Evolutionary conservation across 64 coral and sea anemone genomes (phyloP), one percentile per base, ranked within the genome.

Genomic region (Actinia tenebrosa): DNA sequence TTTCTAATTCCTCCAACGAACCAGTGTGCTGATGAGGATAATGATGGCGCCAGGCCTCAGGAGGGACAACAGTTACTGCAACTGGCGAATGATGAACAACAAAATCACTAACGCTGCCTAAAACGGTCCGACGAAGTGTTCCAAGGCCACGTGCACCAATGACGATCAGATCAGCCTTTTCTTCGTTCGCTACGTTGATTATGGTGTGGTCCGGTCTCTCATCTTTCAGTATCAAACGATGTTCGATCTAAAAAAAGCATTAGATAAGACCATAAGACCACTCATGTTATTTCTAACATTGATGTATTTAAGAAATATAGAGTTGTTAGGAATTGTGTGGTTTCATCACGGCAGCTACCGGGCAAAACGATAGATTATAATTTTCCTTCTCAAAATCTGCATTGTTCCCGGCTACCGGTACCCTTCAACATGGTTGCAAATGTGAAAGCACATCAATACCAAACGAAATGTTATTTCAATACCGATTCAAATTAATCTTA

Each of bases 41-140:
- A 81, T 81, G 79, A 23, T 81, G 79, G 18, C 50, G 43, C 79
- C 79, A 81, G 3, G 79, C 43, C 27, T 81, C 84, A 19, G 83
- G 81, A 5, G 96, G 93, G 44, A 94, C 79, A 0, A 98, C 96
- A 63, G 84, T 83, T 46, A 98, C 93, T 45, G 96, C 93, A 18
- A 94, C 60, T 13, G 81, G n/a, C 61, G 93, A 89, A 88, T 98
- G 93, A 52, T 94, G 96, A 3, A 98, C 89, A 18, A 95, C 92
- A 61, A 94, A 98, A 42, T 95, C 96, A 89, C 93, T 98, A 45
- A 98, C 96, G 80, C 96, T 98, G 15, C 96, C 96, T 44, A 98
- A 83, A 7, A 98, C 69, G 50, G 96, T 98, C 60, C 96, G 89
- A 68, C 96, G 87, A 26, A 98, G 44, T 18, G 84, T 90, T 17